Base-by-base conservation (phyloP, 2,797 vertebrate species). In the Craterocephalus amniculus region DNA sequence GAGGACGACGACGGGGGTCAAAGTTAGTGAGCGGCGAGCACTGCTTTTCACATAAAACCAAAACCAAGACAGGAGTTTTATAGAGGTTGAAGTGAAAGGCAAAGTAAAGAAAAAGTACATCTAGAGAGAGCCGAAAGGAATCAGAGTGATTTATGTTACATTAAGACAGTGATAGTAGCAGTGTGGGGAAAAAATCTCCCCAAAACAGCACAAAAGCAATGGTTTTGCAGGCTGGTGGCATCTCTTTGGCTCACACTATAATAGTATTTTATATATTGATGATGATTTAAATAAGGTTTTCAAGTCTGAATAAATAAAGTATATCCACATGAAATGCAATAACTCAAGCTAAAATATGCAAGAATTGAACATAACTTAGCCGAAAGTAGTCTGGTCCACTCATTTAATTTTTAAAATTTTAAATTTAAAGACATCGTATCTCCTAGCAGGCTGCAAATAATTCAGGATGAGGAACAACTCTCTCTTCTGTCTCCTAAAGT, bases 1-100 rank as follows among this genome's bases (percentile, higher is more conserved):
- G 65, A 79, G 85, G 83, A 85, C 57, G 31, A 83, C 77, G 82
- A 84, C 78, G 36, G 48, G 48, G 77, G 86, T 79, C 80, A 74
- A 74, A 83, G 83, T 82, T 78, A 79, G 66, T 1, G 70, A 82
- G 70, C 58, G 20, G 66, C 1, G 70, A 82, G 70, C 58, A 18
- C 61, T 66, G 63, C 59, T 68, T 48, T 45, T 16, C 36, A 22
- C 55, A 32, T 66, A 72, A 79, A 87, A 70, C 49, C 57, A n/a
- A 72, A 74, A 75, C 49, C 58, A 72, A 79, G 65, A 63, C 67
- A 36, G 51, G 32, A 79, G 58, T 65, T 80, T 75, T 62, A 70
- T 74, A 54, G 61, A 86, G 78, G 87, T 73, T 61, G 73, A 68
- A 70, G 16, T 76, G 69, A 80, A 86, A 85, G 75, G 35, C 76